Conservation (phyloP, 2,888 invertebrate species). For the Doris montereyensis region DNA sequence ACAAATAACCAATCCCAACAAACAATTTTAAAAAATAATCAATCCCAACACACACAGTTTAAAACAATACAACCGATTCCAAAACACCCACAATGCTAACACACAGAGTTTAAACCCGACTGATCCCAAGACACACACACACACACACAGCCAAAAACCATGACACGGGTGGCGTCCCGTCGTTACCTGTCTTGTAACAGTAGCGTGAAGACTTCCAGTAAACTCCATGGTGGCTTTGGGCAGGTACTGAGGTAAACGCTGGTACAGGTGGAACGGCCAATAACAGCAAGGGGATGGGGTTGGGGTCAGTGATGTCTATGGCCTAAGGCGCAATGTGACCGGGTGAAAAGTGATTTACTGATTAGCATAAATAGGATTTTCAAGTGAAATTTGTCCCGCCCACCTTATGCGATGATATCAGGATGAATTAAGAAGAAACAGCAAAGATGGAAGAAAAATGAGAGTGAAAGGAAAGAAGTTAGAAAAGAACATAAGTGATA, state of each 20-base stretch:
- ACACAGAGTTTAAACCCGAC: too few relatives aligned
- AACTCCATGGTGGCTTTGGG: slow-evolving; percentile 70
- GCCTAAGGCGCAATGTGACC: too few relatives aligned
- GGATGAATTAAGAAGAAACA: neutral
- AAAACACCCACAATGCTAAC: too few relatives aligned
- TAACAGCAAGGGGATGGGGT: slow-evolving; percentile 70
- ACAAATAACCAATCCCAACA: too few relatives aligned
- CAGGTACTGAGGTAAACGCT: slow-evolving; percentile 70
- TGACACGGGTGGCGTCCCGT: too few relatives aligned
- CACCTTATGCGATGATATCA: too few relatives aligned
- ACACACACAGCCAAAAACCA: too few relatives aligned
- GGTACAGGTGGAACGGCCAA: slow-evolving; percentile 68
- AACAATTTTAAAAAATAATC: too few relatives aligned
- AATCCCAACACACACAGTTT: too few relatives aligned
- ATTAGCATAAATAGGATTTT: neutral
- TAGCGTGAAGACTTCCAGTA: slow-evolving; percentile 65
- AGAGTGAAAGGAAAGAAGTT: neutral
- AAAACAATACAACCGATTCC: too few relatives aligned
- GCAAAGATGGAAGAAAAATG: neutral
- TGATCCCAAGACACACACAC: too few relatives aligned
- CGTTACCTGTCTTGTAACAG: slow-evolving; percentile 67
- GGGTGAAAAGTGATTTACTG: neutral
- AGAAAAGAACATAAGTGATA: neutral
- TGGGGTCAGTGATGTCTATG: slow-evolving; percentile 73
- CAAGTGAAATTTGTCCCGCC: too few relatives aligned